Conservation (phyloP, 2,888 invertebrate genomes). For the Helicoverpa assulta region DNA sequence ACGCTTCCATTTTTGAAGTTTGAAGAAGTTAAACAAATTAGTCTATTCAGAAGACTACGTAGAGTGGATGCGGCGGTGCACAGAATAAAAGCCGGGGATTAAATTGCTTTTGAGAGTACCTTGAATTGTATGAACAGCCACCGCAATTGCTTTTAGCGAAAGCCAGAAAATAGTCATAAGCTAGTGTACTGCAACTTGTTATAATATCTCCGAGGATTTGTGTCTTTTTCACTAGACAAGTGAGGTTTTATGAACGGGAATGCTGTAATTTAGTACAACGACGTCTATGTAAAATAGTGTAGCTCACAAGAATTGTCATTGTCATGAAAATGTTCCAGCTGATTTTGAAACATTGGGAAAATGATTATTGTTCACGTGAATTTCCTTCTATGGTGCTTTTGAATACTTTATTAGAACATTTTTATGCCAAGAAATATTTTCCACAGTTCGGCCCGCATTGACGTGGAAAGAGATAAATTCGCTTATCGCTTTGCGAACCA, state of each 20-base stretch:
- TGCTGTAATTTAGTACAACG: neutral
- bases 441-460: neutral
- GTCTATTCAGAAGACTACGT: constrained; percentile 39
- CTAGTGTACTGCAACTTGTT: constrained; percentile 35
- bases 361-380: neutral
- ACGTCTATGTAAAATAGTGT: neutral
- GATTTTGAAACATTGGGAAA: neutral
- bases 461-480: constrained; percentile 20
- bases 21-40: constrained; percentile 48
- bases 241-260: neutral
- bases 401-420: constrained; percentile 1
- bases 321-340: neutral
- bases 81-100: constrained; percentile 46
- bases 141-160: constrained; percentile 41
- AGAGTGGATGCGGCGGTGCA: constrained; percentile 19
- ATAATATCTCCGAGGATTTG: constrained; percentile 11
- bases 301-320: neutral
- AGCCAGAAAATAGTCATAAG: constrained; percentile 40
- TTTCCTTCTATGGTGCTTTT: neutral
- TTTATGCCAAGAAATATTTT: constrained; percentile 3
- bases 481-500: constrained; percentile 17
- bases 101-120: constrained; percentile 49
- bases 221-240: constrained; percentile 17
- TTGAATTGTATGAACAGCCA: constrained; percentile 36
- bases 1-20: neutral